Base-by-base conservation (phyloP, 1,140 invertebrate genomes). In the Bombus pascuorum region DNA sequence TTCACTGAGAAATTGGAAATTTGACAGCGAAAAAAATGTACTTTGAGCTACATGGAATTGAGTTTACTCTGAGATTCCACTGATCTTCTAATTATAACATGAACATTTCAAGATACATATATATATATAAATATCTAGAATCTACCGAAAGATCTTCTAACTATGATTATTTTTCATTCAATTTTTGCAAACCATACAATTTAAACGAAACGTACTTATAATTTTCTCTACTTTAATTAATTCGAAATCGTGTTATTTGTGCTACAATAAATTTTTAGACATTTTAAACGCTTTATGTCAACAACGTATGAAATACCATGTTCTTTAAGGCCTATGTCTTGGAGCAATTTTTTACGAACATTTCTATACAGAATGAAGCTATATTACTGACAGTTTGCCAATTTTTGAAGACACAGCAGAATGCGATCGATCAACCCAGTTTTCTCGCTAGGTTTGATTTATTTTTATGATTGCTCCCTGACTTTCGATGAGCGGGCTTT, bases 371-470 rank as follows among this genome's bases (percentile, higher is more conserved):
- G 75, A 88, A 83, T 82, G 81, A 86, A 91, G 81, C 66, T 53
- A 80, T 18, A 53, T 57, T 34, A 59, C 88, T 90, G 91, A 87
- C 83, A 87, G 72, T 87, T 86, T 86, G 88, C 89, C 91, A 92
- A 53, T 89, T 88, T 87, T 83, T 37, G 71, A 87, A 39, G 42
- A 76, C 76, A 85, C 78, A 28, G 71, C 15, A 47, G 83, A 74
- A 88, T 47, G 75, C 85, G 25, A 62, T 79, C 75, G 44, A 74
- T 32, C 34, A 34, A 34, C 34, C 77, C 70, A 80, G 70, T 90
- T 88, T 86, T 81, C 65, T 5, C 18, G 70, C 22, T 66, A 72
- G 18, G 72, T 59, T 83, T 44, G 18, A 90, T 90, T 87, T 89
- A 91, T 86, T 90, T 91, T 87, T 91, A 88, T 34, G 10, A 73